Evolutionary conservation across 2,113 vertebrate genomes (phyloP).

Genomic region (Alethe diademata): DNA sequence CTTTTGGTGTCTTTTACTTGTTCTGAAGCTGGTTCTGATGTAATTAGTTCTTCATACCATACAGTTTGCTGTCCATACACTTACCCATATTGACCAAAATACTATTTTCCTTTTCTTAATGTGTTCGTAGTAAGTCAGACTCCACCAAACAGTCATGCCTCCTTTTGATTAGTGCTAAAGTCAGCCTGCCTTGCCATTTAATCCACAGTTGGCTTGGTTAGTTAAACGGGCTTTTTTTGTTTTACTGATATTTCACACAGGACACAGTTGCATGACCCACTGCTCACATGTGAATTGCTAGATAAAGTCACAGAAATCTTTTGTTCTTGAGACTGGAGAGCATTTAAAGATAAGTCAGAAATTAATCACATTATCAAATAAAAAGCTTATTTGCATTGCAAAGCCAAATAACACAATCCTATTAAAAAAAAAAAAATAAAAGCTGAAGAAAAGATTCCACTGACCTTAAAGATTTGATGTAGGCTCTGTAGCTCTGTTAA

Average conservation of each 20-base stretch:
- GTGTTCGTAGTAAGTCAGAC: neutral
- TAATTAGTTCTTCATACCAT: neutral
- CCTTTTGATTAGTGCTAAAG: neutral
- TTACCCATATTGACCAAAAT: neutral
- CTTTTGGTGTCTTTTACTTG: neutral
- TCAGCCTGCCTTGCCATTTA: neutral
- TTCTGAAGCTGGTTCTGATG: neutral
- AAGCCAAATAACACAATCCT: neutral
- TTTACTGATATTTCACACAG: neutral
- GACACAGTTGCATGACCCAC: neutral
- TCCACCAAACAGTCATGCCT: neutral
- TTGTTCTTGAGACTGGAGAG: neutral
- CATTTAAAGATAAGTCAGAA: neutral
- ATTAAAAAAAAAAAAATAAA: neutral
- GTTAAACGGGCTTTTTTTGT: neutral
- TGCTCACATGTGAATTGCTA: neutral
- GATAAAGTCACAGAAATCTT: neutral
- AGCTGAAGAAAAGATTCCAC: neutral
- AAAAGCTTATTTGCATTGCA: neutral
- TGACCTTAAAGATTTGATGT: neutral
- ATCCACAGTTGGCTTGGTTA: neutral
- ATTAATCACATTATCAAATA: neutral
- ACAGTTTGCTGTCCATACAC: neutral
- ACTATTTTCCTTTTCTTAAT: neutral
- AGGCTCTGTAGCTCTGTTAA: neutral